Base-by-base conservation (phyloP, 2,797 vertebrate species). In the Chrosomus eos region DNA sequence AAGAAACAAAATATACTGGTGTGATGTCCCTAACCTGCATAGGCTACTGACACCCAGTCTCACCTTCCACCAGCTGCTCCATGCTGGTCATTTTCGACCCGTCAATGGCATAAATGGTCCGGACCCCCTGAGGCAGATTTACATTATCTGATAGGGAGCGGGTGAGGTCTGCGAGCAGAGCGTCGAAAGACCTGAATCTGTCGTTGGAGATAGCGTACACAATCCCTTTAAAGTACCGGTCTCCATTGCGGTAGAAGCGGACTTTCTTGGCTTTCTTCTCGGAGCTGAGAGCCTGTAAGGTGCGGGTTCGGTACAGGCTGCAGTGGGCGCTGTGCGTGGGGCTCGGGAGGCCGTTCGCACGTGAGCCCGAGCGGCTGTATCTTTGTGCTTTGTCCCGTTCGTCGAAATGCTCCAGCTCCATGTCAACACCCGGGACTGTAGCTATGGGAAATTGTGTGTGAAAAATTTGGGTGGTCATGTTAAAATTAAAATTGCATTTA, bases 241-340 rank as follows among this genome's bases (percentile, higher is more conserved):
- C 98, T 88, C 98, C 98, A 0, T 99, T 99, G 76, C 98, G 97
- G 91, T 99, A 99, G 94, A 99, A 99, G 21, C 97, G 96, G 18
- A 99, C 96, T 91, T 99, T 99, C 95, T 97, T 99, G 91, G 98
- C 98, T 91, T 98, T 99, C 91, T 99, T 99, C 91, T 99, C 98
- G 0, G 96, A 95, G 89, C 95, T 99, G 89, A 99, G 96, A 1
- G 97, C 94, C 92, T 98, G 97, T 83, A 99, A 96, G 0, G 98
- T 99, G 80, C 96, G 97, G 92, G 97, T 99, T 90, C 98, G 93
- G 94, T 99, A 99, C 89, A 99, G 97, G 93, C 98, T 99, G 94
- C 98, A 99, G 92, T 99, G 98, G 83, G 98, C 98, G 36, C 98
- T 99, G 86, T 99, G 98, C 40, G 98, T 98, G 45, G 98, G 98